Evolutionary conservation across 2,888 invertebrate species (phyloP).

Genomic region (Heliconius aoede): DNA sequence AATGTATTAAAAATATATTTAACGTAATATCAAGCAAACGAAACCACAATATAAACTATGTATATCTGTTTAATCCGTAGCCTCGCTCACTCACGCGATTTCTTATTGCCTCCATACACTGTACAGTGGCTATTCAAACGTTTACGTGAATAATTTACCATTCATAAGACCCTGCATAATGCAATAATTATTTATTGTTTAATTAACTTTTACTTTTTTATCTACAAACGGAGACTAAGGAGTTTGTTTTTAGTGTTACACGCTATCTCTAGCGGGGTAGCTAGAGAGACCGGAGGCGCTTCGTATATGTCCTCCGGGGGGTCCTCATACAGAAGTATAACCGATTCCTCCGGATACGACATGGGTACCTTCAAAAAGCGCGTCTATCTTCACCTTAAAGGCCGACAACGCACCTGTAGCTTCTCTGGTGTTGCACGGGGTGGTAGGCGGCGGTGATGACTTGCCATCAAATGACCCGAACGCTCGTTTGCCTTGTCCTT

Average conservation of each 20-base stretch:
- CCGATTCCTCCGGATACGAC: too few relatives aligned
- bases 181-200: conserved; percentile 12
- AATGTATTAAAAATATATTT: neutral
- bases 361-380: too few relatives aligned
- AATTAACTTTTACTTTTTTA: conserved; percentile 2
- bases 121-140: conserved; percentile 29
- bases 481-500: too few relatives aligned
- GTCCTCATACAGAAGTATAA: too few relatives aligned
- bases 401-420: too few relatives aligned
- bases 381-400: too few relatives aligned
- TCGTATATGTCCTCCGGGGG: too few relatives aligned
- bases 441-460: too few relatives aligned
- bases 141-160: conserved; percentile 13
- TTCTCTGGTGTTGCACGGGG: too few relatives aligned
- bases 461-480: too few relatives aligned
- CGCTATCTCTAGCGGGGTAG: neutral
- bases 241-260: neutral
- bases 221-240: neutral
- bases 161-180: conserved; percentile 8
- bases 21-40: neutral
- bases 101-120: neutral
- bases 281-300: neutral
- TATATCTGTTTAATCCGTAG: neutral
- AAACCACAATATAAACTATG: neutral
- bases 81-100: conserved; percentile 39